Evolutionary conservation across 2,888 invertebrate genomes (phyloP).

Genomic region (Mesochorus sp.): DNA sequence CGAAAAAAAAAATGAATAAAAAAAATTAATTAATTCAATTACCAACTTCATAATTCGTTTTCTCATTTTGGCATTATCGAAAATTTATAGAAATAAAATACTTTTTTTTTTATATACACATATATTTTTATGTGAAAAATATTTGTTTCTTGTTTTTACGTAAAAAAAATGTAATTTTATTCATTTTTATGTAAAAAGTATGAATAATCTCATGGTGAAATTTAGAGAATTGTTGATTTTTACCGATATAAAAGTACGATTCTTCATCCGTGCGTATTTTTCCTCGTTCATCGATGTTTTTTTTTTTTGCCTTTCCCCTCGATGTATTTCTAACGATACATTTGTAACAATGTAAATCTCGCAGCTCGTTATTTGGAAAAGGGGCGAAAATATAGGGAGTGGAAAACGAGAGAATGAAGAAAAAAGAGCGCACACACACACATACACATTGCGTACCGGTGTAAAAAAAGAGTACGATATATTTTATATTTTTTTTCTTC

Average conservation of each 20-base stretch:
- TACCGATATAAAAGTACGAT: too few relatives aligned
- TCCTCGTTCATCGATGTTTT: background rate
- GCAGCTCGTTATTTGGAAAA: constrained; percentile 6
- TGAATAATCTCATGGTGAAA: too few relatives aligned
- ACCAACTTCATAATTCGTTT: background rate
- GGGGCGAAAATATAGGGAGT: background rate
- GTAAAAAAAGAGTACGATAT: constrained; percentile 4
- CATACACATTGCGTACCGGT: background rate
- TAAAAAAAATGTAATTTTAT: too few relatives aligned
- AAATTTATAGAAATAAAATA: background rate
- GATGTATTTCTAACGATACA: background rate
- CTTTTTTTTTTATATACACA: background rate
- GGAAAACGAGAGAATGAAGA: constrained; percentile 9
- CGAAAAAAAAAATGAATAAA: too few relatives aligned
- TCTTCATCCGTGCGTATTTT: too few relatives aligned
- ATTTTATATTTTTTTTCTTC: background rate
- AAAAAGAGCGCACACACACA: too few relatives aligned
- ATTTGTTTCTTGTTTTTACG: background rate
- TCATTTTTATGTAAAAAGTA: too few relatives aligned
- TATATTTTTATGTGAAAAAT: background rate
- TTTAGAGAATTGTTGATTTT: too few relatives aligned
- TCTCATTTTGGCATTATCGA: background rate
- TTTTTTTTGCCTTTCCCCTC: background rate
- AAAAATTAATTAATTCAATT: too few relatives aligned
- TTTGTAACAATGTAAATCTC: background rate